Base-by-base conservation (phyloP, 2,888 invertebrate species). In the Metopia argyrocephala region DNA sequence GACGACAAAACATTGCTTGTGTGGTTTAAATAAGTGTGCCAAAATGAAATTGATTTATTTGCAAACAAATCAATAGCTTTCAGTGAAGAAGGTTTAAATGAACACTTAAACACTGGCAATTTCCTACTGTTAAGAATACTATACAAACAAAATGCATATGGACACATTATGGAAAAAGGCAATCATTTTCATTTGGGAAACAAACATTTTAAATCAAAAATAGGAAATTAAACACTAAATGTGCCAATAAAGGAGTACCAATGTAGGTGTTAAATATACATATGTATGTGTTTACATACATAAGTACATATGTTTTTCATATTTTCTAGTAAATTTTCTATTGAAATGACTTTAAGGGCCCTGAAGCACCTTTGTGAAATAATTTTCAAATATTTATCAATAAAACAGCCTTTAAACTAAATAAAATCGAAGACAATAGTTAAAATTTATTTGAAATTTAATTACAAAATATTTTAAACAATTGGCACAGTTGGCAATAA, bases 61-160 rank as follows among this genome's bases (percentile, higher is more conserved):
- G 15, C 38, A 38, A 31, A 38, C 38, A 15, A 1, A 38, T 38
- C 38, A 38, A 38, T 15, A 9, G 3, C 9, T 0, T 46, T 9
- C 3, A 46, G 12, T 65, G 23, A 25, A 50, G 20, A 38, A 3
- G 15, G 46, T 66, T 54, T 59, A 66, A 52, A 66, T 73, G 66
- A 78, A 65, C 74, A 70, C 50, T 38, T 70, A 9, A 66, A 78
- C 70, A 75, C 12, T 66, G 59, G 78, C 75, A 78, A 81, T 81
- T 81, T 81, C 74, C 74, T 65, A 62, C 23, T 70, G 28, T 52
- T 56, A 62, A 75, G 66, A 78, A 70, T 62, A 21, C 5, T 5
- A 64, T 12, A 38, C 38, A 38, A 38, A 38, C 12, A 38, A 0
- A 0, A 38, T 4, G 3, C 15, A 31, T 27, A 20, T 38, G 27